Evolutionary conservation across 2,888 invertebrate species (phyloP).

Genomic region (Stenoptilia bipunctidactyla): DNA sequence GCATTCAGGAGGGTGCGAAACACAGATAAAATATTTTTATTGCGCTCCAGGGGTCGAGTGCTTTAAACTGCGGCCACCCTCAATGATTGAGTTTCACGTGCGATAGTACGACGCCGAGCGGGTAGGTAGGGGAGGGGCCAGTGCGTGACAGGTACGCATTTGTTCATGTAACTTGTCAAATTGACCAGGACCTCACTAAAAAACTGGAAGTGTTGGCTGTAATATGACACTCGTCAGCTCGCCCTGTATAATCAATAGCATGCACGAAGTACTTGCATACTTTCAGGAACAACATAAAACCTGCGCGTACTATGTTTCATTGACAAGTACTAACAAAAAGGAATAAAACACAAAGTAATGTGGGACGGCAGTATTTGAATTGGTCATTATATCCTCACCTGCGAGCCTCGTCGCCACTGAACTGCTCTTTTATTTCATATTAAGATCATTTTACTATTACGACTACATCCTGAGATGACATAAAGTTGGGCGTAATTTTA

Average conservation of each 20-base stretch:
- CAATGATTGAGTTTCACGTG: conserved; percentile 32
- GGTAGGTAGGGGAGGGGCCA: neutral
- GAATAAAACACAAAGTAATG: neutral
- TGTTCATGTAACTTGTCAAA: conserved; percentile 14
- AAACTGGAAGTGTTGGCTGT: conserved; percentile 22
- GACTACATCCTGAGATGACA: conserved; percentile 47
- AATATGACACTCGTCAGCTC: too few species aligned
- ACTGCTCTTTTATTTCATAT: conserved; percentile 38
- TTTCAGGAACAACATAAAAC: neutral
- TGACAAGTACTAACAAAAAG: neutral
- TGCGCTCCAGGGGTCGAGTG: neutral
- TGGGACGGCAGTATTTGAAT: neutral
- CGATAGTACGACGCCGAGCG: conserved; percentile 9
- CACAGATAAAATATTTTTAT: conserved; percentile 1
- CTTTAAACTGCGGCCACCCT: conserved; percentile 17
- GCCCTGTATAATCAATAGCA: conserved; percentile 10
- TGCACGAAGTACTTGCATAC: neutral
- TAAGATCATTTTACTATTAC: conserved; percentile 60
- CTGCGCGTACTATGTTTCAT: neutral
- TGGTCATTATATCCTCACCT: conserved; percentile 5
- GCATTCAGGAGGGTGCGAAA: neutral
- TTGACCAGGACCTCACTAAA: conserved; percentile 5
- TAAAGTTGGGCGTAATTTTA: conserved; percentile 42
- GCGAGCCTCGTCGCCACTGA: conserved; percentile 15
- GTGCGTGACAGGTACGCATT: conserved; percentile 33